A percentile compares a stretch with the other conserved stretches of the same genome.
phyloP scores from a whole-genome alignment of 1,140 invertebrate species.

The Temnothorax curvispinosus region DNA sequence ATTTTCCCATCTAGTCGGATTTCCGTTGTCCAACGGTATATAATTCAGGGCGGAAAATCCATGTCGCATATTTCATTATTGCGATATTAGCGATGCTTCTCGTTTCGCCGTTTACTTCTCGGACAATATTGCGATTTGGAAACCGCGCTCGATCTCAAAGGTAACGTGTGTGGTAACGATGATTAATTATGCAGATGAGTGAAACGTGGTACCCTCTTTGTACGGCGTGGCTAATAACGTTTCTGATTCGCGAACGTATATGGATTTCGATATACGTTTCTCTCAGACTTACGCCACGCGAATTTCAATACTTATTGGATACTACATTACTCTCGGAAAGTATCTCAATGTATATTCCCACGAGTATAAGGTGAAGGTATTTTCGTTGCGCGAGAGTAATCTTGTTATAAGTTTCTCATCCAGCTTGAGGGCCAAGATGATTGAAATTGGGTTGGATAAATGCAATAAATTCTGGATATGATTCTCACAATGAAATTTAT shows the following conservation, averaged over 20 bases:
- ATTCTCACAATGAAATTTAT: neutral
- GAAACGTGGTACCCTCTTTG: neutral
- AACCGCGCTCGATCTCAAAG: neutral
- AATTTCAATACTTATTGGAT: slow-evolving; percentile 26
- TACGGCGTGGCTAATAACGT: neutral
- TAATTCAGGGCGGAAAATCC: neutral
- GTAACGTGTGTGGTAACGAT: neutral
- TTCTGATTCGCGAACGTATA: neutral
- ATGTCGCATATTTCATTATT: neutral
- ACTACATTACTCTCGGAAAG: slow-evolving; percentile 18
- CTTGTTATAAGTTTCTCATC: slow-evolving; percentile 14
- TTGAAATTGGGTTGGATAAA: slow-evolving; percentile 1
- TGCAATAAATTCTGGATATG: neutral
- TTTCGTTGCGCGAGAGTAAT: neutral
- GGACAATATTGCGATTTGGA: neutral
- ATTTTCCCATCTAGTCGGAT: neutral
- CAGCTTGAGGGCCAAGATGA: neutral
- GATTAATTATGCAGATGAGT: neutral
- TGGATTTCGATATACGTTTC: neutral
- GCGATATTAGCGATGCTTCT: neutral
- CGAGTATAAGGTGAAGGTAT: slow-evolving; percentile 36
- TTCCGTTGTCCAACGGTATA: neutral
- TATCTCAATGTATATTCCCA: slow-evolving; percentile 42
- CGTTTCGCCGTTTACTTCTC: neutral
- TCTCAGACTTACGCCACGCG: neutral